phyloP scores from a whole-genome alignment of 2,113 vertebrate species.

The Urocitellus parryii region DNA sequence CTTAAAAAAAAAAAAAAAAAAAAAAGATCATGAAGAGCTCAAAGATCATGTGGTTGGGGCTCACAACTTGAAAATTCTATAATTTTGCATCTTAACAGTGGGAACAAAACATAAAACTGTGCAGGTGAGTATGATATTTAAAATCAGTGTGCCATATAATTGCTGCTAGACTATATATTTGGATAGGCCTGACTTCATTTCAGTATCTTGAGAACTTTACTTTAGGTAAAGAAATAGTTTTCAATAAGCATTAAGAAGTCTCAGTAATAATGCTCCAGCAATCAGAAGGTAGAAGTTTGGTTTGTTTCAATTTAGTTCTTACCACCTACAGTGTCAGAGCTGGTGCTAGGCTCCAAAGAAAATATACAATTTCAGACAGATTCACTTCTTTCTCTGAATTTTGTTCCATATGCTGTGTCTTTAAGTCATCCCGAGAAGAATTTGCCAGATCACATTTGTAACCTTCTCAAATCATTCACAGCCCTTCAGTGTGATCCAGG shows the following conservation, averaged over 20 bases:
- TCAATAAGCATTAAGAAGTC: conserved; percentile 15
- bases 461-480: neutral
- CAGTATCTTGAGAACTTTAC: conserved; percentile 20
- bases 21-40: neutral
- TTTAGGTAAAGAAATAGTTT: neutral
- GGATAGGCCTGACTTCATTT: neutral
- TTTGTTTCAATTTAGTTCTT: conserved; percentile 15
- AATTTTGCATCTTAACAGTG: neutral
- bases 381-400: neutral
- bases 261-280: neutral
- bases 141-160: neutral
- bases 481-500: neutral
- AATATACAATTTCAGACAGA: neutral
- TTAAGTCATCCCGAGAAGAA: neutral
- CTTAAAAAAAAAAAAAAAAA: neutral
- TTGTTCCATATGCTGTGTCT: neutral
- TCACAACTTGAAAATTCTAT: neutral
- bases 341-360: neutral
- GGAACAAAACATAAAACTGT: conserved; percentile 19
- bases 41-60: neutral
- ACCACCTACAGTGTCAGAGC: neutral
- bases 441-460: neutral
- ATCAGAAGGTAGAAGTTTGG: neutral
- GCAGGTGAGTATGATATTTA: neutral
- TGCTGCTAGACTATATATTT: neutral